These are phyloP conservation scores for Hapalemur alaotrensis DNA, from an alignment of 2,797 vertebrate species.

Conservation along the genomic window DNA sequence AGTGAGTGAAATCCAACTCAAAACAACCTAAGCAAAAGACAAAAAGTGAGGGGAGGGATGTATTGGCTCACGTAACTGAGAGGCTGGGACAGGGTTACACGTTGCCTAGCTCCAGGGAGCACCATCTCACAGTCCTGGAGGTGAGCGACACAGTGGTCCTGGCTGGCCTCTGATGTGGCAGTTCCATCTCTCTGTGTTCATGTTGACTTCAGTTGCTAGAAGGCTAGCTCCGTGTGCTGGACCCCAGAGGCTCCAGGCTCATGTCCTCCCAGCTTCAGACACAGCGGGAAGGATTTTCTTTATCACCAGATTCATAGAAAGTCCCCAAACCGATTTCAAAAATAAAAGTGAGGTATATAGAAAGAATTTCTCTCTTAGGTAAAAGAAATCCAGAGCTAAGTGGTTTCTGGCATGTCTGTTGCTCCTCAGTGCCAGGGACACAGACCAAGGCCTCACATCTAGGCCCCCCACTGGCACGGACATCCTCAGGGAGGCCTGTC, in stretches of 20 bases:
- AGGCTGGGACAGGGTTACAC: neutral
- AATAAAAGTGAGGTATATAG: neutral
- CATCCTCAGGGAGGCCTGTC: neutral
- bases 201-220: neutral
- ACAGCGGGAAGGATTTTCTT: neutral
- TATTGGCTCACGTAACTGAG: neutral
- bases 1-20: neutral
- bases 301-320: neutral
- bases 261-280: neutral
- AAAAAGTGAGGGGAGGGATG: neutral
- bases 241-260: neutral
- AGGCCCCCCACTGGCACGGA: neutral
- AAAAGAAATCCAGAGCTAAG: neutral
- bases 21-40: neutral
- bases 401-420: neutral
- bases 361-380: neutral
- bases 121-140: neutral
- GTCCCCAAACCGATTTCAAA: neutral
- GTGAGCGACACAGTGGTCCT: neutral
- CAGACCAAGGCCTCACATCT: neutral
- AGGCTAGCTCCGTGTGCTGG: neutral
- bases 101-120: neutral
- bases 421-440: neutral
- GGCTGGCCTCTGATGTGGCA: neutral
- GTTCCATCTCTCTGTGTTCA: neutral